phyloP scores from a whole-genome alignment of 2,888 invertebrate genomes.

The Phortica magna region DNA sequence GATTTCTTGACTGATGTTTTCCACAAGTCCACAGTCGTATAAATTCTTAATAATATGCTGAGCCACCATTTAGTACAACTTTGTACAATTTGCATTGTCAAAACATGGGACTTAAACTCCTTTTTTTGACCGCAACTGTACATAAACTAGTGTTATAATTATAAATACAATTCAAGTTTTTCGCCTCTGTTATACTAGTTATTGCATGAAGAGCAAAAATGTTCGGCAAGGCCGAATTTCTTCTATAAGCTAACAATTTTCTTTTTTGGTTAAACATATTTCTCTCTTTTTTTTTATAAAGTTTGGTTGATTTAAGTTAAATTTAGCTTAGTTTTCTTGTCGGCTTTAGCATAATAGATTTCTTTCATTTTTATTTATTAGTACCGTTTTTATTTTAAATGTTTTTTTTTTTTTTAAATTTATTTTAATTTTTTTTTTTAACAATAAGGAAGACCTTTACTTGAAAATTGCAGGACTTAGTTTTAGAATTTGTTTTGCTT shows the following conservation, averaged over 20 bases:
- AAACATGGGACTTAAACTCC: too few relatives aligned
- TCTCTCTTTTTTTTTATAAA: conserved; percentile 31
- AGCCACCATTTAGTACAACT: too few relatives aligned
- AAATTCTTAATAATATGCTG: too few relatives aligned
- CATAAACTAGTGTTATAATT: too few relatives aligned
- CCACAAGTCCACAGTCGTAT: too few relatives aligned
- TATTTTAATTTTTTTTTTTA: conserved; percentile 42
- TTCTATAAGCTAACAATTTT: neutral
- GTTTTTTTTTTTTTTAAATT: conserved; percentile 50
- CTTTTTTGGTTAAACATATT: neutral
- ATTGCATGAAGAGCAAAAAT: neutral
- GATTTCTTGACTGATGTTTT: too few relatives aligned
- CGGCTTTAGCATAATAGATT: conserved; percentile 39
- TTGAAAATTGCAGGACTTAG: conserved; percentile 48
- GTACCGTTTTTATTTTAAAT: conserved; percentile 35
- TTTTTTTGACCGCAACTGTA: too few relatives aligned
- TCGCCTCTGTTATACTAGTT: too few relatives aligned
- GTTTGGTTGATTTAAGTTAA: conserved; percentile 39
- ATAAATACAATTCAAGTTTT: too few relatives aligned
- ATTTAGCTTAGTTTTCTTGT: conserved; percentile 49
- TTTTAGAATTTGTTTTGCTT: conserved; percentile 11
- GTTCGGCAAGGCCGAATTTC: neutral
- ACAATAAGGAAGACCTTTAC: conserved; percentile 64
- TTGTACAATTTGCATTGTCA: too few relatives aligned
- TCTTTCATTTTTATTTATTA: conserved; percentile 37